Conservation (phyloP, 1,140 invertebrate species). For the Heliconius hewitsoni region DNA sequence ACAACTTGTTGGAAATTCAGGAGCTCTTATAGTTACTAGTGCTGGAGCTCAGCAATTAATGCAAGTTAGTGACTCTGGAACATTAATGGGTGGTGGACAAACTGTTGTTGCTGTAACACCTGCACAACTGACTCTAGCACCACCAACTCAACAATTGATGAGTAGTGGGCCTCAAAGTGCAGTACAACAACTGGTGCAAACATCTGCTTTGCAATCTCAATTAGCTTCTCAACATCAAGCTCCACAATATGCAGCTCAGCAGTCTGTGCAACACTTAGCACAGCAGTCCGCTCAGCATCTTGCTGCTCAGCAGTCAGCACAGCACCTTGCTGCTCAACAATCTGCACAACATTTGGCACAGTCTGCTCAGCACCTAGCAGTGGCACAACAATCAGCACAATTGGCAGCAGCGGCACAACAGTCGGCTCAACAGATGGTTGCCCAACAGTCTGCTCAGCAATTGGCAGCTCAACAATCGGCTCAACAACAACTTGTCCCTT, state of each 20-base stretch:
- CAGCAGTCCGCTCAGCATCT: slow-evolving; percentile 67
- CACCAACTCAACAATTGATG: slow-evolving; percentile 67
- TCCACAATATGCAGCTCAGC: slow-evolving; percentile 64
- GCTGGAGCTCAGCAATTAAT: slow-evolving; percentile 75
- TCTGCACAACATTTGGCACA: slow-evolving; percentile 64
- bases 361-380: slow-evolving; percentile 59
- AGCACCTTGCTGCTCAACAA: slow-evolving; percentile 66
- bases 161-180: slow-evolving; percentile 65
- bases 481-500: slow-evolving; percentile 62
- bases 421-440: slow-evolving; percentile 58
- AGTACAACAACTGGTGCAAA: slow-evolving; percentile 72
- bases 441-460: slow-evolving; percentile 71
- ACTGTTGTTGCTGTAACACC: slow-evolving; percentile 75
- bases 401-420: slow-evolving; percentile 61
- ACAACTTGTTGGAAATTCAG: slow-evolving; percentile 73
- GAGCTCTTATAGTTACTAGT: slow-evolving; percentile 75
- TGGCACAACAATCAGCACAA: slow-evolving; percentile 63
- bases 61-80: slow-evolving; percentile 77
- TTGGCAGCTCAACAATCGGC: slow-evolving; percentile 68
- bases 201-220: slow-evolving; percentile 67
- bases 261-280: slow-evolving; percentile 68
- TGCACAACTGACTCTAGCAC: slow-evolving; percentile 72
- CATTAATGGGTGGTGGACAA: slow-evolving; percentile 72
- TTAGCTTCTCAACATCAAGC: slow-evolving; percentile 67
- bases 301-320: slow-evolving; percentile 65